Conservation (phyloP, 2,797 vertebrate genomes). For the Gymnothorax javanicus region DNA sequence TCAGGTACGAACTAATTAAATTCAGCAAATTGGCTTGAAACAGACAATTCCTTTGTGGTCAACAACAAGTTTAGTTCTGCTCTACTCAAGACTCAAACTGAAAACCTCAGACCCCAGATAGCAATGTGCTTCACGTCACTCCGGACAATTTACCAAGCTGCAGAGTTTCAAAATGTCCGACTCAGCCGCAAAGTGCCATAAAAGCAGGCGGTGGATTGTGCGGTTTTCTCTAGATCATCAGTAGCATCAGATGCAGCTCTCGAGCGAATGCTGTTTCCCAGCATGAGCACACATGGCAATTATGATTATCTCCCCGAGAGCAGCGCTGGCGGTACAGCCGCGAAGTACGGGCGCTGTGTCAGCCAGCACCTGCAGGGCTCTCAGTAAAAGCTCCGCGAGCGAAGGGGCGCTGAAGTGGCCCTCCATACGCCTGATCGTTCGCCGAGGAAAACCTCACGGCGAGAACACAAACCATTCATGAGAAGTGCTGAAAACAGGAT, state of each 20-base stretch:
- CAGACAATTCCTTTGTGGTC: not conserved
- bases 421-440: not conserved
- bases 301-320: not conserved
- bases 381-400: not conserved
- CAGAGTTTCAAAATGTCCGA: slow-evolving; percentile 1
- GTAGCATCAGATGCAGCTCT: not conserved
- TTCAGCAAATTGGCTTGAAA: slow-evolving; percentile 2
- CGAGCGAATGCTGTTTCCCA: not conserved
- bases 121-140: not conserved
- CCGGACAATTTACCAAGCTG: not conserved
- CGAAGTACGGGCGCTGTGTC: not conserved
- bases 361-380: not conserved
- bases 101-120: not conserved
- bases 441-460: not conserved
- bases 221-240: not conserved
- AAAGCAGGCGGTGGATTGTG: not conserved
- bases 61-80: not conserved
- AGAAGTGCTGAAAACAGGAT: not conserved
- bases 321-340: not conserved
- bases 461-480: not conserved
- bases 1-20: not conserved
- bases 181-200: not conserved
- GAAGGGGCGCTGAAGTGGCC: not conserved
- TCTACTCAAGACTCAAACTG: not conserved
- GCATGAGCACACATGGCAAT: not conserved